These are phyloP conservation scores for Stichopus chloronotus DNA, from an alignment of 35 echinoderm and acorn worm species.

Conservation along the genomic window DNA sequence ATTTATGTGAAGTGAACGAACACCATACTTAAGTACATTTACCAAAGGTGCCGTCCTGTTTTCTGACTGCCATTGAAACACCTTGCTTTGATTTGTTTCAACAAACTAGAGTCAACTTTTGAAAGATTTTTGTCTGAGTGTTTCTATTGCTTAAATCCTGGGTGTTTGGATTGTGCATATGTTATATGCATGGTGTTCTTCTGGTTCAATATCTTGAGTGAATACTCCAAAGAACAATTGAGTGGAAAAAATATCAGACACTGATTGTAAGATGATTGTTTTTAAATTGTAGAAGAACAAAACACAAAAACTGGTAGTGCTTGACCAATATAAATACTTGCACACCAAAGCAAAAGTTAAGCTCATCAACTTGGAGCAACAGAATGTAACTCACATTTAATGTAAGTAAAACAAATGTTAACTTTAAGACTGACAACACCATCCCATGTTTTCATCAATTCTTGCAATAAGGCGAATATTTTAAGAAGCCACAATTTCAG, in stretches of 20 bases:
- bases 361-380: neutral
- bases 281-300: neutral
- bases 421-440: neutral
- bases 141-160: neutral
- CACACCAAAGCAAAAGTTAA: neutral
- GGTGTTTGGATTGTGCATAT: neutral
- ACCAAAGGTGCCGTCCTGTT: neutral
- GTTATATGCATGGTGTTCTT: neutral
- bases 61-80: too few species aligned
- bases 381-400: neutral
- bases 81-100: neutral
- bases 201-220: neutral
- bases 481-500: neutral
- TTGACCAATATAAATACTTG: neutral
- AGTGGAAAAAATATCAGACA: too few species aligned
- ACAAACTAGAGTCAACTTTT: constrained; percentile 13
- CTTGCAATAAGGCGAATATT: neutral
- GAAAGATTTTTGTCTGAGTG: neutral
- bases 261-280: neutral
- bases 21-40: neutral
- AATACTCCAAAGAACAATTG: neutral
- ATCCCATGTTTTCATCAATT: neutral
- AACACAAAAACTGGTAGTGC: neutral
- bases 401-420: neutral
- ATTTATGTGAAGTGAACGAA: neutral